Conservation (phyloP, 1,140 invertebrate species). For the Cryptotermes secundus region DNA sequence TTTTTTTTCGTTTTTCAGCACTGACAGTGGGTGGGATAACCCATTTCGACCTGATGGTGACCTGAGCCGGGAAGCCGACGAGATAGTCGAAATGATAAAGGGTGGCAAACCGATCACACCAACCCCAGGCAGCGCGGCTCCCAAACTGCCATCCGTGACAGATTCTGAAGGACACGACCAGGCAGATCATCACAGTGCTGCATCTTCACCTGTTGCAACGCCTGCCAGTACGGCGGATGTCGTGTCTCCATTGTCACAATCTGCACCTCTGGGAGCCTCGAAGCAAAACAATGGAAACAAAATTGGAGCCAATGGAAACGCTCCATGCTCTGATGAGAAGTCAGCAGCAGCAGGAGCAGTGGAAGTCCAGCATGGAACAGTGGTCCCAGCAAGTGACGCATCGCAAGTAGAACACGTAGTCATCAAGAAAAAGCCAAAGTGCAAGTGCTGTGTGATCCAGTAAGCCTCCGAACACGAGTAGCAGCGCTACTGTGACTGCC, state of each 20-base stretch:
- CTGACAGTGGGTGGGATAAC: conserved; percentile 94
- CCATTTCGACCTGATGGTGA: conserved; percentile 95
- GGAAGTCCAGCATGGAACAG: conserved; percentile 71
- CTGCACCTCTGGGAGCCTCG: conserved; percentile 36
- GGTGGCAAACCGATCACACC: conserved; percentile 82
- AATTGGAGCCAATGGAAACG: conserved; percentile 25
- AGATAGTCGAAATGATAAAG: conserved; percentile 92
- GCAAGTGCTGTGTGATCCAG: conserved; percentile 86
- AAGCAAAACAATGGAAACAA: conserved; percentile 42
- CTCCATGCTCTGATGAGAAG: conserved; percentile 41
- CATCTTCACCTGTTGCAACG: conserved; percentile 35
- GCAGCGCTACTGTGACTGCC: background rate
- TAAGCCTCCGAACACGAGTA: conserved; percentile 48
- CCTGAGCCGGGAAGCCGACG: conserved; percentile 90
- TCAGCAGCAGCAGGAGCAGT: conserved; percentile 51
- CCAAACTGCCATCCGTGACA: conserved; percentile 46
- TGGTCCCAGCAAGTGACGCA: conserved; percentile 65
- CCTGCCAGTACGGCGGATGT: conserved; percentile 36
- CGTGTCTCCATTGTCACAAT: conserved; percentile 43
- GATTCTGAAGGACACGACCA: conserved; percentile 42
- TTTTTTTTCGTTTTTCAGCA: conserved; percentile 58
- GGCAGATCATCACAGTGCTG: conserved; percentile 23
- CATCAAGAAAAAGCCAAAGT: conserved; percentile 87
- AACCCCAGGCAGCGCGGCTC: conserved; percentile 50
- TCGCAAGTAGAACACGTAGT: conserved; percentile 80